Conservation (phyloP, 2,888 invertebrate genomes). For the Calameuta pallipes region DNA sequence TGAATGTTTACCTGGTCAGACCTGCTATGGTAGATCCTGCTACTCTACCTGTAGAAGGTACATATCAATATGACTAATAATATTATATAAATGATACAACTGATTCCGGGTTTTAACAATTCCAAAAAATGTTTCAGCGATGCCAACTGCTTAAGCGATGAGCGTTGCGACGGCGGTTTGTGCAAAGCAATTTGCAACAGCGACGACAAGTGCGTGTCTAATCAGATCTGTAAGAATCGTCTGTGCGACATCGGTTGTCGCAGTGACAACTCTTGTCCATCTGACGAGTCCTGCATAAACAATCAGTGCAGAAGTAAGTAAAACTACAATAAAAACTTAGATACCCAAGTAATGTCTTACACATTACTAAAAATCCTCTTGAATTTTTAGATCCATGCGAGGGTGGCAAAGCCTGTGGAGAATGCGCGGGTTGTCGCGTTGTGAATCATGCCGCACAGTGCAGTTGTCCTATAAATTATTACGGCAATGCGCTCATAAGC, state of each 20-base stretch:
- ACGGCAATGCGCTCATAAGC: slow-evolving; percentile 84
- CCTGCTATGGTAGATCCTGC: slow-evolving; percentile 83
- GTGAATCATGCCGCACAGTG: slow-evolving; percentile 88
- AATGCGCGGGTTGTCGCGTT: slow-evolving; percentile 85
- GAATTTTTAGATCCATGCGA: slow-evolving; percentile 79
- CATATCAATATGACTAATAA: slow-evolving; percentile 33
- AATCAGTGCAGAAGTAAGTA: slow-evolving; percentile 81
- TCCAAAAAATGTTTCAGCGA: slow-evolving; percentile 70
- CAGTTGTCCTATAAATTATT: slow-evolving; percentile 83
- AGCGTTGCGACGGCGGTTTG: slow-evolving; percentile 85
- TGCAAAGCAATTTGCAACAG: slow-evolving; percentile 89
- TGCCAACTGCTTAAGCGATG: slow-evolving; percentile 84
- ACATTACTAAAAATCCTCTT: slow-evolving; percentile 12
- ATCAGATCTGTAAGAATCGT: slow-evolving; percentile 89
- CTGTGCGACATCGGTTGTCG: slow-evolving; percentile 89
- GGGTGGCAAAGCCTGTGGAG: slow-evolving; percentile 79
- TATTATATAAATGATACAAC: not conserved
- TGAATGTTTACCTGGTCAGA: slow-evolving; percentile 78
- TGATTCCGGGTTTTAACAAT: slow-evolving; percentile 4
- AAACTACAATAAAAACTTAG: not conserved
- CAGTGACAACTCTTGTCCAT: slow-evolving; percentile 82
- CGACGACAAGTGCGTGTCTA: slow-evolving; percentile 81
- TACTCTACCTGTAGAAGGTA: slow-evolving; percentile 82
- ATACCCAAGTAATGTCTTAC: not conserved
- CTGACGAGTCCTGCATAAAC: slow-evolving; percentile 82